A percentile compares a stretch with the other conserved stretches of the same genome.
Evolutionary conservation across 2,888 invertebrate species (phyloP).

Genomic region (Tenthredo mesomela): DNA sequence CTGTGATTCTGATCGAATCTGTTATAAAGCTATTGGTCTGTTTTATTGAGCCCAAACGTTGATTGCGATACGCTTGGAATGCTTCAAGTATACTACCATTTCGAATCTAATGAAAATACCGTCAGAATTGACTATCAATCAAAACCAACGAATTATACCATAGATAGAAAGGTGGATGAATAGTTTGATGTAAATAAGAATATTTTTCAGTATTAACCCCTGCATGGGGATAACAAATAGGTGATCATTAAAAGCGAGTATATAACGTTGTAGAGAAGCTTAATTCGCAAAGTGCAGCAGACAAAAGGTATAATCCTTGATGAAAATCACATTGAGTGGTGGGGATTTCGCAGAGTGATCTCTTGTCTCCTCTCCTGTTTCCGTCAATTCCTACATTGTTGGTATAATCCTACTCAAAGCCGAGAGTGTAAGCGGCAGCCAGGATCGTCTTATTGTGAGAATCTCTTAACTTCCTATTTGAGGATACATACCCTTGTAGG

Average conservation of each 20-base stretch:
- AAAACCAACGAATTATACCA: background rate
- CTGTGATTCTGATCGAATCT: background rate
- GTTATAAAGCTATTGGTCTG: background rate
- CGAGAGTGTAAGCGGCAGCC: background rate
- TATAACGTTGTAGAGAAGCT: background rate
- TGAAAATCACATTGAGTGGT: constrained; percentile 16
- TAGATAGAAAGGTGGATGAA: background rate
- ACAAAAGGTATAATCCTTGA: constrained; percentile 3
- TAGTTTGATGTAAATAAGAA: background rate
- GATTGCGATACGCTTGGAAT: background rate
- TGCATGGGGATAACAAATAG: background rate
- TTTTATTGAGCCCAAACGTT: background rate
- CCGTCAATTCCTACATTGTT: constrained; percentile 5
- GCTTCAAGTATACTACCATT: background rate
- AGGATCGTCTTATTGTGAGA: background rate
- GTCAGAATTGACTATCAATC: constrained; percentile 16
- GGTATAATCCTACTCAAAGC: background rate
- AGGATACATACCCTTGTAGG: background rate
- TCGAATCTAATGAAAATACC: background rate
- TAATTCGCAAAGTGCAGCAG: background rate
- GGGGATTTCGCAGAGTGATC: constrained; percentile 12
- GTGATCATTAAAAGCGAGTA: background rate
- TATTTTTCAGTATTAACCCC: background rate
- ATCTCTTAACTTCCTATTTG: constrained; percentile 16
- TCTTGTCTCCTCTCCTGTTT: constrained; percentile 3